Conservation (phyloP, 1,140 invertebrate genomes). For the Zaprionus vittiger region DNA sequence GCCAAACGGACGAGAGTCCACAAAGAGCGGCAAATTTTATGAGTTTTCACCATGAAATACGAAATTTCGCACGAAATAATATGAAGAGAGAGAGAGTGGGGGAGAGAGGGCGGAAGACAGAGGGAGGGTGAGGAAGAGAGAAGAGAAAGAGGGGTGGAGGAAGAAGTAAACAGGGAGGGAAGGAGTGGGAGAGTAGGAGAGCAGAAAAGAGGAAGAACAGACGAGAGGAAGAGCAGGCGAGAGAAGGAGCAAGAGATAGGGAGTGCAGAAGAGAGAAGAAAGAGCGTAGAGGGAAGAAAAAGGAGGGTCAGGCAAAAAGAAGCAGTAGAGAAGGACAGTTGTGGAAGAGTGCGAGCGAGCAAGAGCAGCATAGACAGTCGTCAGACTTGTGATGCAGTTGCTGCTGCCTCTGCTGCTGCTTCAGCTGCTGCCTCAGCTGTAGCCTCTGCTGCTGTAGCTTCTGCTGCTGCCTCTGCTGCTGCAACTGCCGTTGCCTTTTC, state of each 20-base stretch:
- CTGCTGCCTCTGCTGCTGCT: not conserved
- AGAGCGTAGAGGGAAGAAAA: not conserved
- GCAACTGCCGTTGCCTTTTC: conserved; percentile 49
- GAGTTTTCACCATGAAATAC: conserved; percentile 77
- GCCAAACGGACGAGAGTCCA: conserved; percentile 47
- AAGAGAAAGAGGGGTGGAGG: not conserved
- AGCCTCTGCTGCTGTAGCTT: conserved; percentile 10
- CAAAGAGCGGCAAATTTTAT: conserved; percentile 75
- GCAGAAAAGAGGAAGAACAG: not conserved
- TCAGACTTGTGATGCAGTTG: conserved; percentile 4
- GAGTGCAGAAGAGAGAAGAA: not conserved
- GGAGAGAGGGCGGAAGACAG: not conserved
- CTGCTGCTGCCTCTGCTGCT: conserved; percentile 19
- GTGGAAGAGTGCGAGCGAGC: not conserved
- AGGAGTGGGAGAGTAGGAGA: not conserved
- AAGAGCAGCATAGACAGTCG: conserved; percentile 22
- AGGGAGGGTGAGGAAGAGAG: not conserved
- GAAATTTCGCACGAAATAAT: conserved; percentile 75
- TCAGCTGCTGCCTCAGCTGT: conserved; percentile 16
- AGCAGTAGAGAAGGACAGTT: not conserved
- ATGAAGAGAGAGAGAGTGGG: not conserved
- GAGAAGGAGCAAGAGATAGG: not conserved
- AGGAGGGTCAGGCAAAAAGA: not conserved
- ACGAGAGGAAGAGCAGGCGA: not conserved
- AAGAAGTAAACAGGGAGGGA: not conserved